Base-by-base conservation (phyloP, 1,140 invertebrate genomes). In the Himalopsyche phryganea region DNA sequence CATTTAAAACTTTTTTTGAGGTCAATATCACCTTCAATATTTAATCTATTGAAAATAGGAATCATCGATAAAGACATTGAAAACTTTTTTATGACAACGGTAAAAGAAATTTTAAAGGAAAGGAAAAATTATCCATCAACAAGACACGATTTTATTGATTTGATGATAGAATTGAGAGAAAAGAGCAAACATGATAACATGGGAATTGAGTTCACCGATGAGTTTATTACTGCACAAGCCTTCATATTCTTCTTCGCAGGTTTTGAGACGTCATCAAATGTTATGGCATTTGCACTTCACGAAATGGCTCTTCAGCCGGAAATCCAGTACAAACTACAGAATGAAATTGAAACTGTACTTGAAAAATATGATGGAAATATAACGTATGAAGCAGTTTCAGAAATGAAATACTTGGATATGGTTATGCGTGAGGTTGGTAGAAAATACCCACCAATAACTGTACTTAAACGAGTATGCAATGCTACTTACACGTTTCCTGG, bases 281-380 rank as follows among this genome's bases (percentile, higher is more conserved):
- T 81, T 0, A 65, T 85, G 60, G 70, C 75, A 2, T 82, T 80
- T 50, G 69, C 74, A 3, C 59, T 81, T 0, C 84, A 80, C 59
- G 75, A 80, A 36, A 65, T 88, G 33, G 81, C 85, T 0, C 69
- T 75, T 36, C 69, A 84, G 63, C 75, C 77, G 10, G 79, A 83
- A 1, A 62, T 80, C 33, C 85, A 88, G 64, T 64, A 78, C 0
- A 76, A 72, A 60, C 64, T 81, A 0, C 64, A 72, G 7, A 63
- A 74, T 18, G 85, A 88, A 72, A 79, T 88, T 0, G 68, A 75
- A 10, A 60, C 66, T 18, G 68, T 75, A 7, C 55, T 76, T 13
- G 23, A 59, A 6, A 65, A 68, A 50, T 62, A 77, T 44, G 45
- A 69, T 6, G 75, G 73, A 0, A 62, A 75, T 40, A 15, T 80